A percentile compares a stretch with the other conserved stretches of the same genome.
phyloP scores from a whole-genome alignment of 2,797 vertebrate genomes.

The Chelidonichthys spinosus region DNA sequence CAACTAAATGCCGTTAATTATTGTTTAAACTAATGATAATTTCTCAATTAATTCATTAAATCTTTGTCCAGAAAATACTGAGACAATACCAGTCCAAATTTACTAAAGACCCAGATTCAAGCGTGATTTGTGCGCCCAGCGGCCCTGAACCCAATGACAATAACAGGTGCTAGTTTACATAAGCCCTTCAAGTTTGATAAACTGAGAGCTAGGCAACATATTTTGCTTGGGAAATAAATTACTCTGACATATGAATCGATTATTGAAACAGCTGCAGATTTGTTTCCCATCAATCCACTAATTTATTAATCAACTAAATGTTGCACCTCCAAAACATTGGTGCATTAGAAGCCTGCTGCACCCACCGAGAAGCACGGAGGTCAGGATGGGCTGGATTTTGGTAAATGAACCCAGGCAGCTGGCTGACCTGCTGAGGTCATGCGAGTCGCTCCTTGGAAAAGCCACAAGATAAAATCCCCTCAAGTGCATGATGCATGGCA shows the following conservation, averaged over 20 bases:
- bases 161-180: too few relatives aligned
- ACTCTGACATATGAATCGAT: background rate
- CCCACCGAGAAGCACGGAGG: slow-evolving; percentile 6
- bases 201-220: background rate
- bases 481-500: background rate
- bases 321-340: background rate
- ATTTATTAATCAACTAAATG: background rate
- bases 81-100: background rate
- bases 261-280: background rate
- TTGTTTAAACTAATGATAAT: background rate
- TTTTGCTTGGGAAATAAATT: background rate
- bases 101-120: background rate
- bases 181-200: background rate
- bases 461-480: background rate
- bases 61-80: background rate
- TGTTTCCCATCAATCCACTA: background rate
- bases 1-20: background rate
- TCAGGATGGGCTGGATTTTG: slow-evolving; percentile 17
- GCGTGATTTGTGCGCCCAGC: background rate
- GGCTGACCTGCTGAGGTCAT: slow-evolving; percentile 32
- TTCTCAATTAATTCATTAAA: background rate
- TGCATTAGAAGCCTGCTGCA: background rate
- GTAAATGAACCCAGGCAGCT: slow-evolving; percentile 26
- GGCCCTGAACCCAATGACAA: background rate
- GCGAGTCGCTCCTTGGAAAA: slow-evolving; percentile 8